phyloP scores from a whole-genome alignment of 1,140 invertebrate genomes.

The Ostrea edulis region DNA sequence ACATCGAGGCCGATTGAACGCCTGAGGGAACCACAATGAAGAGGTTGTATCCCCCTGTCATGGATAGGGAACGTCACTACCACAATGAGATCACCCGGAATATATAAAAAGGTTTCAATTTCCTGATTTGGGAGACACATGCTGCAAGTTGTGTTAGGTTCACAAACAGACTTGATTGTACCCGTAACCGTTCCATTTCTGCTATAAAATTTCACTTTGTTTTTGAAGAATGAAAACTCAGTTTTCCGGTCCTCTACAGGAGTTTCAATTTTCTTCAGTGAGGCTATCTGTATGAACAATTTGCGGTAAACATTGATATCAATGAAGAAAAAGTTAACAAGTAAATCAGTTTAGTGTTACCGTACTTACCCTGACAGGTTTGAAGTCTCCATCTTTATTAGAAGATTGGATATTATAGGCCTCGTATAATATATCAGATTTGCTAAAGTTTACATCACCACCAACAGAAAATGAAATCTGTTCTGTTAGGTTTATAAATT shows the following conservation, averaged over 20 bases:
- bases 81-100: slow-evolving; percentile 15
- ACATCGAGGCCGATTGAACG: slow-evolving; percentile 10
- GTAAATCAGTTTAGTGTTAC: not conserved
- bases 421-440: not conserved
- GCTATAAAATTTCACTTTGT: not conserved
- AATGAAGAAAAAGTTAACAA: not conserved
- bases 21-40: slow-evolving; percentile 13
- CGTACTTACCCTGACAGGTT: not conserved
- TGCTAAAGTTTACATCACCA: not conserved
- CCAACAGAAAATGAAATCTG: not conserved
- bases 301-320: not conserved
- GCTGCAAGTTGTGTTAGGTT: not conserved
- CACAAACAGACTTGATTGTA: not conserved
- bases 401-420: not conserved
- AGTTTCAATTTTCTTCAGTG: not conserved
- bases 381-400: not conserved
- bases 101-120: not conserved
- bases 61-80: slow-evolving; percentile 31
- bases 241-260: not conserved
- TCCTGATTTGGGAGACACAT: not conserved
- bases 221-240: not conserved
- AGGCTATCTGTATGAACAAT: not conserved
- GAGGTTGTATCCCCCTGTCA: not conserved
- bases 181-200: not conserved
- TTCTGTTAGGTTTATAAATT: not conserved